Percentiles rank a stretch among this genome's conserved stretches.
Evolutionary conservation across 2,797 vertebrate genomes (phyloP).

Genomic region (Craterocephalus amniculus): DNA sequence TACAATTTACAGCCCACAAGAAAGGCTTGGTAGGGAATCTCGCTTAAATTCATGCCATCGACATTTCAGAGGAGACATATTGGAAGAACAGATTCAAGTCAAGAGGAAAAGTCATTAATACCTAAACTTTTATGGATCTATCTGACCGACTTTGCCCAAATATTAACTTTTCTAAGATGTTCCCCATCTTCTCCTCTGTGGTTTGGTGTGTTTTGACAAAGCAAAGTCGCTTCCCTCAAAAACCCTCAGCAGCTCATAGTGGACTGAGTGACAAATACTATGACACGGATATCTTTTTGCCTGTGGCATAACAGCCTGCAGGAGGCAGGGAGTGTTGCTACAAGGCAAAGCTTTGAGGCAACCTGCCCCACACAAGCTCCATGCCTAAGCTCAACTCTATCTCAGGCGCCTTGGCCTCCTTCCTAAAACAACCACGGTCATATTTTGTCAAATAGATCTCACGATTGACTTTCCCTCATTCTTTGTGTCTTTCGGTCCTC

Average conservation of each 20-base stretch:
- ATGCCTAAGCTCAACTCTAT: constrained; percentile 16
- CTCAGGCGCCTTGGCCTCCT: constrained; percentile 4
- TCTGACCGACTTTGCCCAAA: neutral
- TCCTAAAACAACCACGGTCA: neutral
- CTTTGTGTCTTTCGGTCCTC: constrained; percentile 21
- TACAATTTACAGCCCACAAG: constrained; percentile 27
- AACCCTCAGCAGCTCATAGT: constrained; percentile 13
- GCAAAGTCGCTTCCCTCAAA: constrained; percentile 12
- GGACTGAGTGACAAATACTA: constrained; percentile 21
- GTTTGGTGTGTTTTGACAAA: constrained; percentile 36
- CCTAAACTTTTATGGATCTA: neutral
- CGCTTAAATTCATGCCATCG: neutral
- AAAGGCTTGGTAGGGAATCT: constrained; percentile 16
- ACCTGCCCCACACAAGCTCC: constrained; percentile 15
- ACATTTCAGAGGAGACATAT: constrained; percentile 6
- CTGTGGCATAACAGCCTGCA: constrained; percentile 51
- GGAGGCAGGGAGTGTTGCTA: constrained; percentile 48
- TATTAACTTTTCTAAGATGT: constrained; percentile 25
- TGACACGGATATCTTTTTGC: constrained; percentile 50
- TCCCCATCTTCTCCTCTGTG: constrained; percentile 19
- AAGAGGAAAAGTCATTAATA: neutral
- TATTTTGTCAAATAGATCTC: constrained; percentile 17
- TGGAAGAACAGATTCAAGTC: constrained; percentile 13
- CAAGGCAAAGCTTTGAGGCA: constrained; percentile 46
- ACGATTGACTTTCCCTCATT: constrained; percentile 18